A percentile compares a stretch with the other conserved stretches of the same genome.
Conservation (phyloP, 2,797 vertebrate genomes). For the Anableps anableps region DNA sequence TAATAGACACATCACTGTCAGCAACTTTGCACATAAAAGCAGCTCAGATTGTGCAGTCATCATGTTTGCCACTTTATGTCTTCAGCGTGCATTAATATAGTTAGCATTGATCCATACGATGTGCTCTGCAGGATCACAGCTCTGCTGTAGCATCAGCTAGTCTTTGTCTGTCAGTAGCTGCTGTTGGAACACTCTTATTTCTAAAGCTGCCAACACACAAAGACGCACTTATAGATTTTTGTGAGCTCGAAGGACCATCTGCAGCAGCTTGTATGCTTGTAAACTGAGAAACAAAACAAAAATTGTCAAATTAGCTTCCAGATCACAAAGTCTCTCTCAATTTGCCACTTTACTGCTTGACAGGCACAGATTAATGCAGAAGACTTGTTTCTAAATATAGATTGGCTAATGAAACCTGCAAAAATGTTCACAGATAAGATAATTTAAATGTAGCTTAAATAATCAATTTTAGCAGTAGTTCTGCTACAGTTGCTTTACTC, state of each 20-base stretch:
- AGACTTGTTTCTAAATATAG: conserved; percentile 8
- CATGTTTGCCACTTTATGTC: conserved; percentile 36
- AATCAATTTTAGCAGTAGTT: neutral
- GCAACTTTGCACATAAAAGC: conserved; percentile 27
- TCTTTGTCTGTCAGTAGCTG: conserved; percentile 5
- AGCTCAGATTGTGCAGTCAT: conserved; percentile 28
- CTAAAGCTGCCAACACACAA: conserved; percentile 7
- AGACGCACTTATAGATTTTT: conserved; percentile 3
- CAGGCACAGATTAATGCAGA: conserved; percentile 25
- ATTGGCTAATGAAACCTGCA: neutral
- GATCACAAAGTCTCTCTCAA: conserved; percentile 25
- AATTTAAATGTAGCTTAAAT: conserved; percentile 11
- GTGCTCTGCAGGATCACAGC: conserved; percentile 18
- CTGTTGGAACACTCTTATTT: conserved; percentile 5
- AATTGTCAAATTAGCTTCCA: conserved; percentile 23
- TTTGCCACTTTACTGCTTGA: conserved; percentile 3
- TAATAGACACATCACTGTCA: conserved; percentile 31
- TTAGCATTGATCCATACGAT: conserved; percentile 41
- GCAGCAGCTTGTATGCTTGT: conserved; percentile 7
- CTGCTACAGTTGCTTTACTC: neutral
- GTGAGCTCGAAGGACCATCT: conserved; percentile 27
- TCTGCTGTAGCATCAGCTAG: conserved; percentile 20
- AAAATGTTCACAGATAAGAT: neutral
- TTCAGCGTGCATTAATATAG: conserved; percentile 20
- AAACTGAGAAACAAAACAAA: conserved; percentile 30